Evolutionary conservation across 2,888 invertebrate genomes (phyloP), one percentile per base, ranked within the genome.

Genomic region (Drosophila leonis): DNA sequence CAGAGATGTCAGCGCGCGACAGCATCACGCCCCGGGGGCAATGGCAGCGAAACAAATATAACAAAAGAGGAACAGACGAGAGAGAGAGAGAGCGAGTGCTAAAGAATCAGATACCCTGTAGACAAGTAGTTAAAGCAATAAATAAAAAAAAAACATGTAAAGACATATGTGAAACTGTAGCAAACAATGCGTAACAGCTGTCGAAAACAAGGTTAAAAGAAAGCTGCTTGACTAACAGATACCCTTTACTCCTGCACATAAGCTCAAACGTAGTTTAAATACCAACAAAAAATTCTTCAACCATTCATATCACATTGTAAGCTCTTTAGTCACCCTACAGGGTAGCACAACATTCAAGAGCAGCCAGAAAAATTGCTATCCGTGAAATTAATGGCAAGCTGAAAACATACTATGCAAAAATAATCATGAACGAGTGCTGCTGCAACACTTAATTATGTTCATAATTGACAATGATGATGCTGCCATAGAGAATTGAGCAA

Each of bases 11-110:
- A 84, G 72, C 82, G 66, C 69, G 67, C 82, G 83, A 84, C 83
- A 87, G 76, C 88, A 76, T 84, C 74, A 79, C 65, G 83, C 88
- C 85, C 76, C 64, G 35, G 74, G 81, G 63, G 65, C 68, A 75
- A 69, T 59, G 60, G 54, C 83, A 65, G 46, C 61, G 48, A 54
- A 60, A 42, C 71, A 65, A 46, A 51, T 60, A 51, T 44, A 63
- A 63, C 54, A 66, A 52, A 33, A 29, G 39, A n/a, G 33, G 10
- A n/a, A 1, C 33, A n/a, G 24, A 15, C 4, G 35, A 37, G 15
- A n/a, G n/a, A 15, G 10, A 10, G 13, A 8, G 18, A 41, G 41
- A 41, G 10, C 2, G 15, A n/a, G 24, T 39, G 27, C 9, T 5
- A 29, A 54, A 18, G 33, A n/a, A 13, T 13, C 4, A 2, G 8